phyloP scores from a whole-genome alignment of 2,888 invertebrate genomes.

The Atethmia centrago region DNA sequence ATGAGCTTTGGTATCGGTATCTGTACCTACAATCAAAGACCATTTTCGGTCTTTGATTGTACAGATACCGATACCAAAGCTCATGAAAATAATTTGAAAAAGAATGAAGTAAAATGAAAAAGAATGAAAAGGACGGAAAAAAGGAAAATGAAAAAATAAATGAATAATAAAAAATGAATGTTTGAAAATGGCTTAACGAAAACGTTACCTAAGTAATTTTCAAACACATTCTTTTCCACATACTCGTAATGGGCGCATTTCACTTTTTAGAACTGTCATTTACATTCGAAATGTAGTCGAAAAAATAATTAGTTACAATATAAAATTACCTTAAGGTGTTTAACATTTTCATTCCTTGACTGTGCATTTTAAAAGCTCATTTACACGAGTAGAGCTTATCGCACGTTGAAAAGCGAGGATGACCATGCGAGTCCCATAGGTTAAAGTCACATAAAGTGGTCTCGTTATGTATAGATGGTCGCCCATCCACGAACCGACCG shows the following conservation, averaged over 20 bases:
- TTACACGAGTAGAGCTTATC: neutral
- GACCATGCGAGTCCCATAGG: neutral
- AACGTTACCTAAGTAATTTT: no score
- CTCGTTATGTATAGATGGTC: neutral
- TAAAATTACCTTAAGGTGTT: neutral
- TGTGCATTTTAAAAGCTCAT: neutral
- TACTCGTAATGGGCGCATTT: neutral
- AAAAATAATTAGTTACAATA: neutral
- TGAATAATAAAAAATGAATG: no score
- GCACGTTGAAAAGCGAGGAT: neutral
- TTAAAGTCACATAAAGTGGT: constrained; percentile 1
- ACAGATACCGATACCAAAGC: no score
- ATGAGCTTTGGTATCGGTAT: constrained; percentile 10
- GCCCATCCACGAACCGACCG: no score
- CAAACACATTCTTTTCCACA: neutral
- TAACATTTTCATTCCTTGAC: neutral
- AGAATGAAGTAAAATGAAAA: no score
- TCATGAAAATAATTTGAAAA: no score
- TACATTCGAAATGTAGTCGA: neutral
- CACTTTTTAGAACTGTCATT: neutral
- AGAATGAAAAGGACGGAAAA: no score
- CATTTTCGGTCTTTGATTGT: no score
- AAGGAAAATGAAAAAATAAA: no score
- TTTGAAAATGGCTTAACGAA: no score
- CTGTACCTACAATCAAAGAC: neutral